These are phyloP conservation scores for Sinelater perroti DNA, from an alignment of 2,888 invertebrate species.

Conservation along the genomic window DNA sequence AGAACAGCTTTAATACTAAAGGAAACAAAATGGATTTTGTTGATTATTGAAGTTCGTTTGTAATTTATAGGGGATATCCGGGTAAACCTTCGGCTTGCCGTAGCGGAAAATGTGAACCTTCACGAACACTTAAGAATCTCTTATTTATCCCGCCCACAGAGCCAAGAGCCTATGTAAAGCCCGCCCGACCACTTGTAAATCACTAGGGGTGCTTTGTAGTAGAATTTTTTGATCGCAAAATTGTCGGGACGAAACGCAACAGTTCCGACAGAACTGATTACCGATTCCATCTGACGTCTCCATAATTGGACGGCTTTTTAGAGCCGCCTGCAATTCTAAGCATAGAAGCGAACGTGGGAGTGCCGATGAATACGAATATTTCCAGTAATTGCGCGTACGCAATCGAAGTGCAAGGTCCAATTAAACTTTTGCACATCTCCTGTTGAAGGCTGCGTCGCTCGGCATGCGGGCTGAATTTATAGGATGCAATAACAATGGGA, in stretches of 20 bases:
- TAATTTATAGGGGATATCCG: no score
- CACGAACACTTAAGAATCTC: no score
- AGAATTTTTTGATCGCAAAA: neutral
- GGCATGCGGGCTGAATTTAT: conserved; percentile 1
- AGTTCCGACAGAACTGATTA: neutral
- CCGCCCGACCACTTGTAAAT: no score
- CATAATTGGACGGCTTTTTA: neutral
- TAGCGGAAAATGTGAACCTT: no score
- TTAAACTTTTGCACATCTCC: neutral
- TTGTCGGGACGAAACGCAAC: neutral
- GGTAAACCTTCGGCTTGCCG: no score
- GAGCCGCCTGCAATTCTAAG: neutral
- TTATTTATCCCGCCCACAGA: no score
- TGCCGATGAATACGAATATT: neutral
- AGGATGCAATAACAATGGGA: conserved; percentile 5
- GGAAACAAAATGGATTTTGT: no score
- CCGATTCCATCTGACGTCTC: neutral
- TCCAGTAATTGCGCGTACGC: neutral
- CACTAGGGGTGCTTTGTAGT: no score
- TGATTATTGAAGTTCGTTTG: no score
- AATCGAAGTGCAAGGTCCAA: neutral
- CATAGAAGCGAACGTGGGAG: neutral
- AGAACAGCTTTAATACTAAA: no score
- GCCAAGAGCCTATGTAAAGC: no score
- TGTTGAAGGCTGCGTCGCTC: neutral